These are phyloP conservation scores for Harpagoxenus sublaevis DNA, from an alignment of 2,888 invertebrate genomes.

Conservation along the genomic window DNA sequence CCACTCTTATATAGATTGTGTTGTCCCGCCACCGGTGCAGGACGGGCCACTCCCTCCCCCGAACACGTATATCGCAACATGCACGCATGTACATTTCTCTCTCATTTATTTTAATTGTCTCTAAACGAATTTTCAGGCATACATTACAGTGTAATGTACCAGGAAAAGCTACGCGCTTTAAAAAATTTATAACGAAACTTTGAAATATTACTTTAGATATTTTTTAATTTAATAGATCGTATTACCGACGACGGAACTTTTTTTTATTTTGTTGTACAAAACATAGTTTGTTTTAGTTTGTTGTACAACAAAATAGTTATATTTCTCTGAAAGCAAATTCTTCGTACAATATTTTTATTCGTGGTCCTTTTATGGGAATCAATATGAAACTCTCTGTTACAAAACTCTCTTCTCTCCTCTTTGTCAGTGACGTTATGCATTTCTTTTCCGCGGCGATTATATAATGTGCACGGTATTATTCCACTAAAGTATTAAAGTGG, in stretches of 20 bases:
- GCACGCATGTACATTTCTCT: conserved; percentile 74
- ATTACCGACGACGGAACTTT: background rate
- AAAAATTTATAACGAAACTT: background rate
- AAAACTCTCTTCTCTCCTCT: background rate
- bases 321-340: conserved; percentile 17
- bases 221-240: background rate
- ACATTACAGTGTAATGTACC: background rate
- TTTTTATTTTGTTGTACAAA: conserved; percentile 8
- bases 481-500: conserved; percentile 15
- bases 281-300: background rate
- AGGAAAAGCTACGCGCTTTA: background rate
- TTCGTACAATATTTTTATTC: background rate
- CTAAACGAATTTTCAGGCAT: conserved; percentile 35
- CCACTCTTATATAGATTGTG: conserved; percentile 81
- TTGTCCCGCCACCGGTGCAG: conserved; percentile 59
- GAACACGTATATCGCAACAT: conserved; percentile 73
- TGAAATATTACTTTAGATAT: background rate
- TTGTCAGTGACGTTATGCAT: background rate
- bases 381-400: background rate
- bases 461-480: conserved; percentile 6
- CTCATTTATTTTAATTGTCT: conserved; percentile 56
- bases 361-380: background rate
- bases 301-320: background rate
- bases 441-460: background rate
- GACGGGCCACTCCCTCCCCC: conserved; percentile 74